Conservation (phyloP, 2,113 vertebrate genomes). For the Alouatta palliata region DNA sequence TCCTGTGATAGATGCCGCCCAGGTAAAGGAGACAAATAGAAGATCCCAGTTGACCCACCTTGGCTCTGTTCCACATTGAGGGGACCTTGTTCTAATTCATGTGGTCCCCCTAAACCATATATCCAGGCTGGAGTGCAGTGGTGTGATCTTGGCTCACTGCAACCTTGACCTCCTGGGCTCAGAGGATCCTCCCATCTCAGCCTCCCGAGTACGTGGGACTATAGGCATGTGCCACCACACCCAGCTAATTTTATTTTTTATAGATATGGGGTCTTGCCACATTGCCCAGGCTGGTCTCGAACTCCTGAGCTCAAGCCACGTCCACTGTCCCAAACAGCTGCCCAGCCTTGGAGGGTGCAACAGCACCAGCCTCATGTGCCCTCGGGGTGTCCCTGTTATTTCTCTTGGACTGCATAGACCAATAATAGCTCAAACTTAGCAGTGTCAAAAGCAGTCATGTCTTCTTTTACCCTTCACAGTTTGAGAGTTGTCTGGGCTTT, state of each 20-base stretch:
- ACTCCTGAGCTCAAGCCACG: too few relatives aligned
- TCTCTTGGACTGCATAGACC: neutral
- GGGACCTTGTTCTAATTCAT: neutral
- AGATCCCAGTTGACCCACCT: neutral
- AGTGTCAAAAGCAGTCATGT: neutral
- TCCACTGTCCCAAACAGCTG: neutral
- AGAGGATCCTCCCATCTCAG: too few relatives aligned
- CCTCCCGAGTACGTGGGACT: too few relatives aligned
- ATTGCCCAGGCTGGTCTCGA: too few relatives aligned
- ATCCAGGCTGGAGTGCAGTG: neutral
- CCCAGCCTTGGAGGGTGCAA: too few relatives aligned
- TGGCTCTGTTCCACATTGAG: neutral
- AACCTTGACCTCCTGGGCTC: too few relatives aligned
- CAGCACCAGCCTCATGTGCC: neutral
- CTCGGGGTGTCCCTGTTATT: rapidly evolving
- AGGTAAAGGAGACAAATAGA: neutral
- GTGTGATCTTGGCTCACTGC: too few relatives aligned
- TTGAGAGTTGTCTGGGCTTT: neutral
- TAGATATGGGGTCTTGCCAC: too few relatives aligned
- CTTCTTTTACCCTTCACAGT: neutral
- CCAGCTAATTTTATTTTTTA: too few relatives aligned
- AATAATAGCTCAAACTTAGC: neutral
- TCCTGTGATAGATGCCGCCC: rapidly evolving
- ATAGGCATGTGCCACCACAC: too few relatives aligned
- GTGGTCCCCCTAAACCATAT: neutral